Base-by-base conservation (phyloP, 1,140 invertebrate species). In the Aphaenogaster ashmeadi region DNA sequence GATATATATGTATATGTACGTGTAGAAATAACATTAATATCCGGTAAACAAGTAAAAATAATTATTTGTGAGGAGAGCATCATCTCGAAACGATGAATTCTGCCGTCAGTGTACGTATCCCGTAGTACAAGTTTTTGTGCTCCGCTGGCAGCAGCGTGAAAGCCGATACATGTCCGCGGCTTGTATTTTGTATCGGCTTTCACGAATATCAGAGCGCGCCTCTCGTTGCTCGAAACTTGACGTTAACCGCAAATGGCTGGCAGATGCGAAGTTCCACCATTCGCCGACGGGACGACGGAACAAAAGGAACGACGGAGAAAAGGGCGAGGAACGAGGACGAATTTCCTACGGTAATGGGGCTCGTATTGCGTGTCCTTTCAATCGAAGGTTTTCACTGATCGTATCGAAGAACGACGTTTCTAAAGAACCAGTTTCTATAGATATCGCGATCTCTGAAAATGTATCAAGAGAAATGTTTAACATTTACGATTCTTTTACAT, bases 111-210 rank as follows among this genome's bases (percentile, higher is more conserved):
- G 67, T 74, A 83, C 50, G n/a, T 80, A 80, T 80, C n/a, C 18
- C 52, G 38, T 54, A 6, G 38, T 56, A 18, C 69, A 84, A 75
- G 80, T 84, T 80, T 89, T 84, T 84, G 77, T 75, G 47, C 78
- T 52, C 13, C 58, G 27, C 8, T 52, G 58, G 67, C 47, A 62
- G 62, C 56, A 58, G 47, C 69, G 66, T 67, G 88, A 86, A 89
- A 89, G 58, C 87, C 88, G 88, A 89, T 88, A 89, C 71, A 50
- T 58, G 60, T 78, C 72, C 64, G 54, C 36, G 62, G 77, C 33
- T 74, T 64, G 71, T 66, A 77, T 83, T 89, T 84, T 87, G 78
- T 88, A 88, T 83, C 86, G 86, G 80, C 80, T 90, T 91, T 88
- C 88, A 80, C 67, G 89, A 58, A 89, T 88, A 86, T 81, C 77